Evolutionary conservation across 2,797 vertebrate genomes (phyloP), one percentile per base, ranked within the genome.

Genomic region (Tragelaphus eurycerus): DNA sequence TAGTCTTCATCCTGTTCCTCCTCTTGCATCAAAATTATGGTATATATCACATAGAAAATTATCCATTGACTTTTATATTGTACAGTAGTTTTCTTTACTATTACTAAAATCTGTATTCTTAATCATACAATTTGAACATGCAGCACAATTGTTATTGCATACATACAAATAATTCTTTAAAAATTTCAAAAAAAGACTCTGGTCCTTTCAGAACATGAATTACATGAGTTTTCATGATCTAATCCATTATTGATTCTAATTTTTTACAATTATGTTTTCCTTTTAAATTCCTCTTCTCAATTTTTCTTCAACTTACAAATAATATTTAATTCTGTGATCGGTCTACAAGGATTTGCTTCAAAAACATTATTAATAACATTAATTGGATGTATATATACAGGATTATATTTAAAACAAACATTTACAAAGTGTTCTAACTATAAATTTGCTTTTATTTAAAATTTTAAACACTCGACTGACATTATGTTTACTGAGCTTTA

Each of bases 391-490:
- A 4, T 48, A 71, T 16, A 79, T n/a, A 74, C 7, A 85, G 6
- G 15, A 34, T 43, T 91, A 86, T 16, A 87, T 17, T 85, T 86
- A 81, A 93, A 96, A 46, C 59, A 46, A 86, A 12, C 57, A 81
- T 89, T 91, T 91, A 67, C 64, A 82, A 89, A 85, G 11, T 38
- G 19, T 11, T 79, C 6, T 19, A 57, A 55, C 64, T 19, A 25
- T 67, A 85, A 93, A 97, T 95, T 93, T 71, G 6, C 12, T 88
- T 92, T 95, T 60, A 87, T 87, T 86, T 82, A 90, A 96, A 90
- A 92, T 25, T 85, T 38, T 92, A 25, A 88, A 62, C 9, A 27
- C 1, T 96, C 76, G 25, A 21, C 34, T 82, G 54, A 74, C 46
- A 38, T 83, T 86, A 60, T 85, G 29, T 46, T 94, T 93, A 50